A percentile compares a stretch with the other conserved stretches of the same genome.
These are phyloP conservation scores for Drepana falcataria DNA, from an alignment of 2,888 invertebrate genomes.

Conservation along the genomic window DNA sequence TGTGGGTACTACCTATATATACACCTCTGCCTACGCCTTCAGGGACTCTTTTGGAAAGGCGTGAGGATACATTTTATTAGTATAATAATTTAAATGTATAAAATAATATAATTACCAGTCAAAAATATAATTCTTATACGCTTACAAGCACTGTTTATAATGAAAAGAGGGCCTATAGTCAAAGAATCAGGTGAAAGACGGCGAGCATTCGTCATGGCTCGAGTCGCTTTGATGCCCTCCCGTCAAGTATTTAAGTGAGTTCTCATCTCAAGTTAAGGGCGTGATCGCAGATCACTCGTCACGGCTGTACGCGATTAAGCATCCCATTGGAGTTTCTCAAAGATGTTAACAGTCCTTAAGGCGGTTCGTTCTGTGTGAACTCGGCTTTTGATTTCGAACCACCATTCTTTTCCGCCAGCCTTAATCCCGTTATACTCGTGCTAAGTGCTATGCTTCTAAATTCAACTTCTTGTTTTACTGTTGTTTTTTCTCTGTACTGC, in stretches of 20 bases:
- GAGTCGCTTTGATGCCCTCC: slow-evolving; percentile 50
- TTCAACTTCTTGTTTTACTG: slow-evolving; percentile 9
- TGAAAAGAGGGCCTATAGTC: not conserved
- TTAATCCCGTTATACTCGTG: slow-evolving; percentile 1
- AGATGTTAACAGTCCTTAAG: slow-evolving; percentile 42
- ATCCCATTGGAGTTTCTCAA: slow-evolving; percentile 47
- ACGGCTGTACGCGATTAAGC: slow-evolving; percentile 50
- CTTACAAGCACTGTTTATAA: not conserved
- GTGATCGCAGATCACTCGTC: slow-evolving; percentile 43
- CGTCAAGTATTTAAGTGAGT: slow-evolving; percentile 58
- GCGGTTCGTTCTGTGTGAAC: slow-evolving; percentile 26
- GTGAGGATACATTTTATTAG: too few relatives aligned
- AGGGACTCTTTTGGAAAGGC: too few relatives aligned
- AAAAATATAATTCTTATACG: too few relatives aligned
- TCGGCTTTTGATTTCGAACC: slow-evolving; percentile 29
- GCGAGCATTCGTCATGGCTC: slow-evolving; percentile 30
- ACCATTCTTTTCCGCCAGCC: slow-evolving; percentile 16
- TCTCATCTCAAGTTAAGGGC: slow-evolving; percentile 43
- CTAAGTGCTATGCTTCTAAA: slow-evolving; percentile 12
- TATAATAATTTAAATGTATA: too few relatives aligned
- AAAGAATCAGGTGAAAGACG: not conserved
- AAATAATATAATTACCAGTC: too few relatives aligned
- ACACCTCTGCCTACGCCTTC: too few relatives aligned
- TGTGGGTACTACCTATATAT: too few relatives aligned
- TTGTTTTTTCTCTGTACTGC: not conserved